Evolutionary conservation across 2,888 invertebrate species (phyloP).

Genomic region (Vanessa cardui): DNA sequence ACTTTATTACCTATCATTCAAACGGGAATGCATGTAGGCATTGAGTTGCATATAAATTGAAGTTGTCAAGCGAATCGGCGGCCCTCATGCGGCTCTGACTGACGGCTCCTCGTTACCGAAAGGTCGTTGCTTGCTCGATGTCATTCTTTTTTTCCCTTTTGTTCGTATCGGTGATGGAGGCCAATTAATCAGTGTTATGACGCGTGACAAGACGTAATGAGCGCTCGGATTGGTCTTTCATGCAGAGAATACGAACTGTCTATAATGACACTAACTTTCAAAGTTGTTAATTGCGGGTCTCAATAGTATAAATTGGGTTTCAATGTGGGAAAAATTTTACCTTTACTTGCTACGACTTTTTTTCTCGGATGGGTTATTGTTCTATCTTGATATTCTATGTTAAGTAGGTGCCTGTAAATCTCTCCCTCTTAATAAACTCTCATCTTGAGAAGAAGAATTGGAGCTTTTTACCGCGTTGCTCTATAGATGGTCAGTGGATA

Average conservation of each 20-base stretch:
- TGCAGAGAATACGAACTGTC: slow-evolving; percentile 27
- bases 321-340: neutral
- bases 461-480: too few species aligned
- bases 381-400: too few species aligned
- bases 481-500: too few species aligned
- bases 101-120: slow-evolving; percentile 75
- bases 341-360: too few species aligned
- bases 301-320: neutral
- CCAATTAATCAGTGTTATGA: slow-evolving; percentile 79
- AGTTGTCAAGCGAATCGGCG: slow-evolving; percentile 59
- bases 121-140: slow-evolving; percentile 68
- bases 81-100: slow-evolving; percentile 54
- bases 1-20: slow-evolving; percentile 59
- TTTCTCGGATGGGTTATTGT: too few species aligned
- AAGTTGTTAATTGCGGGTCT: slow-evolving; percentile 1
- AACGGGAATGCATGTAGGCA: slow-evolving; percentile 52
- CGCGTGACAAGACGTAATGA: slow-evolving; percentile 74
- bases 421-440: too few species aligned
- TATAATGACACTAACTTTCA: slow-evolving; percentile 5
- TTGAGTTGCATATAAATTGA: slow-evolving; percentile 71
- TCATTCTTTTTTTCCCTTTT: slow-evolving; percentile 54
- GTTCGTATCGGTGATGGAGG: slow-evolving; percentile 56
- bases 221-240: slow-evolving; percentile 38
- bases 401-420: too few species aligned
- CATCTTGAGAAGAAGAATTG: too few species aligned